Base-by-base conservation (phyloP, 2,113 vertebrate genomes). In the Coryphaenoides rupestris region DNA sequence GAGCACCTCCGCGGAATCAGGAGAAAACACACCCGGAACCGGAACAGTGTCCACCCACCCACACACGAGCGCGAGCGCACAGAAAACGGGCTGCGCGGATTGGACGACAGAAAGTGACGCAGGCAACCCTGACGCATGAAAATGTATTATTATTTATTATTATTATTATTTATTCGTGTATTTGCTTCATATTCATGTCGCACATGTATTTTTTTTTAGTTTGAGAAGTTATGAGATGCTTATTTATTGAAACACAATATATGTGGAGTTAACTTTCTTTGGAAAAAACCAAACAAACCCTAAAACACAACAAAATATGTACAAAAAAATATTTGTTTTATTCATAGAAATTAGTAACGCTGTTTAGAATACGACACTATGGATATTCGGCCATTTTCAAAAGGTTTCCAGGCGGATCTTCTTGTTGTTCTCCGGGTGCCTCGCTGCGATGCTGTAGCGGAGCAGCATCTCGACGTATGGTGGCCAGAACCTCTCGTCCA, bases 381-480 rank as follows among this genome's bases (percentile, higher is more conserved):
- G 17, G 15, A 14, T 50, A 6, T 50, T 1, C 4, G 28, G 58
- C 24, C 28, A 33, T 73, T 50, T 84, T 46, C 58, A 82, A 59
- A 86, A 88, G 15, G 63, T 74, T 71, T 87, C 85, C 70, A 88
- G 62, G 26, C 95, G 92, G 40, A 99, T 86, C 87, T 77, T 93
- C 16, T 71, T 84, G 71, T 90, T 86, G 81, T 96, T 93, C 71
- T 95, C 92, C 16, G 92, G 91, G 79, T 98, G 95, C 78, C 95
- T 92, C 71, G 92, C 72, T 24, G 82, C 94, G 55, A 94, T 86
- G 63, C 94, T 94, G 7, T 79, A 80, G 19, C 96, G 92, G 56
- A 98, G 91, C 19, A 99, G 89, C 82, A 96, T 79, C 78, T 99
- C 97, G 33, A 93, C 56, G 24, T 98, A 99, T 1, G 97, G 95